phyloP scores from a whole-genome alignment of 1,140 invertebrate genomes.

The Cylas formicarius region DNA sequence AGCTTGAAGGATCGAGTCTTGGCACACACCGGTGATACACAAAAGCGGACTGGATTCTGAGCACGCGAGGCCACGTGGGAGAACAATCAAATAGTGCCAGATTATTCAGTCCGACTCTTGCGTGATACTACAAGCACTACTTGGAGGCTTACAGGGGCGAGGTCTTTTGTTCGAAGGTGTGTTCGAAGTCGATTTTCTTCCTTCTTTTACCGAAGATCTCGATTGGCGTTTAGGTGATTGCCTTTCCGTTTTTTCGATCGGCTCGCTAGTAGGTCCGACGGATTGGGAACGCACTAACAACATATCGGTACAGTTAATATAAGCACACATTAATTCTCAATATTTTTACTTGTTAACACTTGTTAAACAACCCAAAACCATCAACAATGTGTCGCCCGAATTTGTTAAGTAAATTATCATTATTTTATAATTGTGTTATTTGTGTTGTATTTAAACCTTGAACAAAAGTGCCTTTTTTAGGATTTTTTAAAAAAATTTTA shows the following conservation, averaged over 20 bases:
- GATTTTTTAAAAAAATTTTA: too few species aligned
- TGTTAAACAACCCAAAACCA: too few species aligned
- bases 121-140: constrained; percentile 10
- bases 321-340: too few species aligned
- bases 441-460: too few species aligned
- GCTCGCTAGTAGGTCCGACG: constrained; percentile 51
- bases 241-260: constrained; percentile 49
- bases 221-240: constrained; percentile 65
- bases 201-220: constrained; percentile 49
- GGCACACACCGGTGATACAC: constrained; percentile 43
- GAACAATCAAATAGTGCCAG: too few species aligned
- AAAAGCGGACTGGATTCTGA: constrained; percentile 46
- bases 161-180: constrained; percentile 49
- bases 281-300: constrained; percentile 59
- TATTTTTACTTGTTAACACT: too few species aligned
- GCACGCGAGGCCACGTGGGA: too few species aligned
- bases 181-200: constrained; percentile 39
- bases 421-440: too few species aligned
- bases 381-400: too few species aligned
- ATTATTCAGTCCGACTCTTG: too few species aligned
- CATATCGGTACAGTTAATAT: constrained; percentile 13
- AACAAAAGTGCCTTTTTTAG: too few species aligned
- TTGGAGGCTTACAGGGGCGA: constrained; percentile 52
- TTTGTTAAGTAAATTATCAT: too few species aligned
- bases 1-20: constrained; percentile 33